Evolutionary conservation across 53 echinoderm and acorn worm genomes (phyloP), one percentile per base, ranked within the genome.

Genomic region (Antedon mediterranea): DNA sequence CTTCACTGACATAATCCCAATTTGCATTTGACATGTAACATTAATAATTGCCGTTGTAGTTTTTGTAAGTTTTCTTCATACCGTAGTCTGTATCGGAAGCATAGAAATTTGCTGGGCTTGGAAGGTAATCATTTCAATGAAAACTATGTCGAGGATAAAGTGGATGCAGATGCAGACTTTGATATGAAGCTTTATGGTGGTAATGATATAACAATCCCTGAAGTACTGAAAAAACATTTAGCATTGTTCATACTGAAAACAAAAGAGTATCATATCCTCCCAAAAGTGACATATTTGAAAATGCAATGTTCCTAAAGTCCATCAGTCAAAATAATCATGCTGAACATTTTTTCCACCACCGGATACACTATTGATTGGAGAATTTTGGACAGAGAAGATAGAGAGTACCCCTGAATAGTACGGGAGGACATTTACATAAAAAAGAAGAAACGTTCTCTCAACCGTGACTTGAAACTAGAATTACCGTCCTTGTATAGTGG

Each of bases 201-300:
- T 57, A 23, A 18, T 18, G 57, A 1, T 18, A 13, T 18, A 57
- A 57, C 57, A 57, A 78, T 30, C 18, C 32, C 13, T 28, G 78
- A 84, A 79, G 74, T 79, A 27, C 43, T 84, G 0, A 31, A 78
- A 30, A 77, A 72, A 30, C 84, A 84, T 84, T 27, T 84, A 57
- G 79, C 84, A 73, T 79, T 79, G 79, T 84, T 84, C 41, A 43
- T 74, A 15, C 79, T 84, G 26, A 84, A 84, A 79, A 84, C 84
- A 34, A 79, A 84, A 79, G 83, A 83, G 78, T 73, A 41, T 32
- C 84, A 84, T 71, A 74, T 41, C 72, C 31, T 84, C 30, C 75
- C 84, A 28, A 84, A 79, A 74, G 28, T 72, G 84, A 84, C 74
- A 79, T 84, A 74, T 42, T 79, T 30, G 74, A 72, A 29, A 76